These are phyloP conservation scores for Cichladusa arquata DNA, from an alignment of 2,113 vertebrate species.

Conservation along the genomic window DNA sequence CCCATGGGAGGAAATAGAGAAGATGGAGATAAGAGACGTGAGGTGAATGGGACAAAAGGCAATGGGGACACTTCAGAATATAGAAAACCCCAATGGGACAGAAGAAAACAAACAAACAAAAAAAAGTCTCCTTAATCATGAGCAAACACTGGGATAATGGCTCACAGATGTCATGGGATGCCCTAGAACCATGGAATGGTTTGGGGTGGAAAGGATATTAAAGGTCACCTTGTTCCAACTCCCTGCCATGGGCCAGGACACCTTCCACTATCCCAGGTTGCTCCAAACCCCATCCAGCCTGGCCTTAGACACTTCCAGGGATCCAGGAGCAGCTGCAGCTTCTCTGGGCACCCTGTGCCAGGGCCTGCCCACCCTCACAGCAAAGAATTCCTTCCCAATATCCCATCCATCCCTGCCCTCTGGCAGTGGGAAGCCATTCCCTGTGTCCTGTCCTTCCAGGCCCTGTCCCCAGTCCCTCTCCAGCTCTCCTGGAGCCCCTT, in stretches of 20 bases:
- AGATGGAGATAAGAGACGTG: background rate
- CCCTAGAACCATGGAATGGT: background rate
- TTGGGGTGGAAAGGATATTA: background rate
- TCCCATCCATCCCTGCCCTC: background rate
- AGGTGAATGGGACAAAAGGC: background rate
- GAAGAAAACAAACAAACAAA: background rate
- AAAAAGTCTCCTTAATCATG: background rate
- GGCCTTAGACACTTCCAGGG: background rate
- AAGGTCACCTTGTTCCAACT: rapidly evolving
- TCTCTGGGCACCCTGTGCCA: rapidly evolving
- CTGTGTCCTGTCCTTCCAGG: rapidly evolving
- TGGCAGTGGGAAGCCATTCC: too few relatives aligned
- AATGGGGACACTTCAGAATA: background rate
- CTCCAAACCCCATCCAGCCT: rapidly evolving
- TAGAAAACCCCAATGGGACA: background rate
- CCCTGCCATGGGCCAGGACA: background rate
- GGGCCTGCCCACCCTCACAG: rapidly evolving
- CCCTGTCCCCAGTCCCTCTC: background rate
- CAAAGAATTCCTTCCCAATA: rapidly evolving
- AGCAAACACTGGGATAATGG: background rate
- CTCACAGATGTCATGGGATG: background rate
- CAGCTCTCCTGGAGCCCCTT: background rate
- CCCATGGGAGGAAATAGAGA: background rate
- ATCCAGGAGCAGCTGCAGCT: too few relatives aligned
- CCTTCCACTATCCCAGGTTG: rapidly evolving